Evolutionary conservation across 2,888 invertebrate genomes (phyloP).

Genomic region (Buathra laborator): DNA sequence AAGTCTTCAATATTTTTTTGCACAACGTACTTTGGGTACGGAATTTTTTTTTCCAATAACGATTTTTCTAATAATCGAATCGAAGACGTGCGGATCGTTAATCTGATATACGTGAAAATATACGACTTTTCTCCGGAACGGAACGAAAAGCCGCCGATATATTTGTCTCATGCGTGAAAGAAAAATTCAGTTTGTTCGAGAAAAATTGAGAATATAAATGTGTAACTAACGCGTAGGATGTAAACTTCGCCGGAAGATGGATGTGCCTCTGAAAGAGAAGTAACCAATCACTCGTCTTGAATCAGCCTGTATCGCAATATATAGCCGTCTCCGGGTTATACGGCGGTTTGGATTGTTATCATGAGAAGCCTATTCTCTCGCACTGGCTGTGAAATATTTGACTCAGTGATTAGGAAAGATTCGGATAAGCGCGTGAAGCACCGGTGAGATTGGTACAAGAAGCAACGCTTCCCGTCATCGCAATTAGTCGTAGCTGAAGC

Average conservation of each 20-base stretch:
- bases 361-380: conserved; percentile 52
- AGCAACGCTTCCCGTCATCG: conserved; percentile 68
- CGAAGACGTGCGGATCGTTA: too few species aligned
- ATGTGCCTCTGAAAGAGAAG: neutral
- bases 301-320: conserved; percentile 55
- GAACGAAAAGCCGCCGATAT: too few species aligned
- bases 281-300: neutral
- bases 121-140: too few species aligned
- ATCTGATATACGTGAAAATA: too few species aligned
- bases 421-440: conserved; percentile 66
- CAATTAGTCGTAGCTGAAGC: conserved; percentile 64
- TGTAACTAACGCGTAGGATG: neutral
- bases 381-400: conserved; percentile 67
- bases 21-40: too few species aligned
- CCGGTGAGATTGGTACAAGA: conserved; percentile 57
- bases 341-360: conserved; percentile 57
- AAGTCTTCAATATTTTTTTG: too few species aligned
- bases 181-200: neutral
- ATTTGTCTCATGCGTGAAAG: too few species aligned
- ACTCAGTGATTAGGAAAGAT: conserved; percentile 69
- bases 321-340: conserved; percentile 60
- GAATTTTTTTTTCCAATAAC: too few species aligned
- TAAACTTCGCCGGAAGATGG: neutral
- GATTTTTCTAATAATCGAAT: too few species aligned
- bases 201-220: neutral